Evolutionary conservation across 2,113 vertebrate species (phyloP).

Genomic region (Chamaetylas fuelleborni): DNA sequence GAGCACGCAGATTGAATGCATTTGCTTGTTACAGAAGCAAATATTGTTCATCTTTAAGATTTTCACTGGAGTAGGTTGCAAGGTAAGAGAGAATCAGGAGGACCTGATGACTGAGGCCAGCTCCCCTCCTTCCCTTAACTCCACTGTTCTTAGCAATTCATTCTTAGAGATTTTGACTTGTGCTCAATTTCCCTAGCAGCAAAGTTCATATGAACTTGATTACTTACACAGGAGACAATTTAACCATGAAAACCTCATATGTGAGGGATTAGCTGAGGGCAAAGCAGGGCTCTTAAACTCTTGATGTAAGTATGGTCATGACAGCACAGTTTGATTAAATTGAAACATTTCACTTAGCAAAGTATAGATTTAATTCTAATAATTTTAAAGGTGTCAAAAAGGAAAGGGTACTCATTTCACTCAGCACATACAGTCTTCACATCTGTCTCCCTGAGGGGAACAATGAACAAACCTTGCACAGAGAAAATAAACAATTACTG

Average conservation of each 20-base stretch:
- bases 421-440: neutral
- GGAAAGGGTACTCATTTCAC: neutral
- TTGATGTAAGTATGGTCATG: neutral
- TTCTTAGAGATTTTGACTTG: neutral
- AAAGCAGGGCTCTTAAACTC: constrained; percentile 37
- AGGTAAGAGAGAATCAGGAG: neutral
- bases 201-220: constrained; percentile 56
- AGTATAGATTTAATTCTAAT: constrained; percentile 23
- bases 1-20: neutral
- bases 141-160: neutral
- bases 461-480: neutral
- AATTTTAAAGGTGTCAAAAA: constrained; percentile 8
- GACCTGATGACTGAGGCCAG: neutral
- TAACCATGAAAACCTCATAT: constrained; percentile 37
- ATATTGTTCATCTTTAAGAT: neutral
- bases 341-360: constrained; percentile 35
- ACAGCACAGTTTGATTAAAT: constrained; percentile 48
- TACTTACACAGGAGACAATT: constrained; percentile 47
- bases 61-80: neutral
- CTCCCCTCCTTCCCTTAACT: neutral
- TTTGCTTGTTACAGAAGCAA: neutral
- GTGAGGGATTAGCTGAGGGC: constrained; percentile 43
- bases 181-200: constrained; percentile 24
- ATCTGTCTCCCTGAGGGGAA: neutral
- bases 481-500: neutral